phyloP scores from a whole-genome alignment of 2,113 vertebrate species.

The Zootoca vivipara region DNA sequence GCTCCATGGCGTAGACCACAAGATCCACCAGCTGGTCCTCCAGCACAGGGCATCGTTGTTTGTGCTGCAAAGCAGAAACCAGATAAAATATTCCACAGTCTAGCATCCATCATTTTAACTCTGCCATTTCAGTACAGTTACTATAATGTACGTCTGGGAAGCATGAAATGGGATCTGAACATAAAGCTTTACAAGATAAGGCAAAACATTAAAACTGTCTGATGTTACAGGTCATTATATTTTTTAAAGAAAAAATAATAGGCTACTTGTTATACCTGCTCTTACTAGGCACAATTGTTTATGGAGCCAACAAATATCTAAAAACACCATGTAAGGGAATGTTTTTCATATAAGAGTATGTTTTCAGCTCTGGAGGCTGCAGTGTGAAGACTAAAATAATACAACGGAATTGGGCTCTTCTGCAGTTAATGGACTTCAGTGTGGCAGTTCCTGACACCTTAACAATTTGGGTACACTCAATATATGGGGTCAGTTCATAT shows the following conservation, averaged over 20 bases:
- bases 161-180: conserved; percentile 82
- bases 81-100: conserved; percentile 79
- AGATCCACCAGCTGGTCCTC: conserved; percentile 99
- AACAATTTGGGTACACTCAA: not conserved
- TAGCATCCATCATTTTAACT: conserved; percentile 56
- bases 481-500: not conserved
- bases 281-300: not conserved
- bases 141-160: conserved; percentile 75
- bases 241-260: not conserved
- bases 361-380: not conserved
- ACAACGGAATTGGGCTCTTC: not conserved
- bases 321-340: not conserved
- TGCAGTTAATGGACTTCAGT: not conserved
- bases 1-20: conserved; percentile 99
- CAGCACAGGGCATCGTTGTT: conserved; percentile 96
- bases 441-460: not conserved
- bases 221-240: conserved; percentile 66
- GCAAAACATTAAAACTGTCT: conserved; percentile 82
- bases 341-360: conserved; percentile 18
- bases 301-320: not conserved
- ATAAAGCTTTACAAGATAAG: conserved; percentile 76
- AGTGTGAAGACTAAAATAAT: not conserved
- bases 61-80: conserved; percentile 89
- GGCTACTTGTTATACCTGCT: not conserved
- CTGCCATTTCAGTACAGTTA: conserved; percentile 51